Evolutionary conservation across 1,140 invertebrate genomes (phyloP), one percentile per base, ranked within the genome.

Genomic region (Delia radicum): DNA sequence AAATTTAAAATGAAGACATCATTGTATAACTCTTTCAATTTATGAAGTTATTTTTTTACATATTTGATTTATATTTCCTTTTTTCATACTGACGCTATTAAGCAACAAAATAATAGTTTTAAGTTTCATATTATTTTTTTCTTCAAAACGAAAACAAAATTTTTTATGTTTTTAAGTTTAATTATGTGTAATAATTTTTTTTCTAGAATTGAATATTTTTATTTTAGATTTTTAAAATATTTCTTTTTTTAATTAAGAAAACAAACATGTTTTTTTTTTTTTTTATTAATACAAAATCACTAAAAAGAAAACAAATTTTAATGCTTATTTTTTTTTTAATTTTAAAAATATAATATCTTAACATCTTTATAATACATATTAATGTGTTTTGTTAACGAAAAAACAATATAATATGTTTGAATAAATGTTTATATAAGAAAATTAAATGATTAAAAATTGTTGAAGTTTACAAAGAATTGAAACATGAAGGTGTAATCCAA

Each of bases 1-100:
- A 93, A 87, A 93, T 94, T 87, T 93, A 91, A 89, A 69, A 3
- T 13, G 63, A 76, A 33, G 33, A 18, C 12, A 6, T 3, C 13
- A 37, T 37, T 37, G 8, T 37, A 37, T 10, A 21, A 24, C 29
- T 7, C 0, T 27, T 63, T 21, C 27, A 67, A 28, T 65, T 6
- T 67, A 42, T 4, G 63, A 33, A 67, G 21, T 62, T 7, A 67
- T 8, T 73, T 73, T 73, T 73, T 18, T 71, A 27, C 33, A 42
- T 13, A 33, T 71, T 71, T 24, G 21, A 27, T 73, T 73, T 26
- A 46, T 73, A 27, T 73, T 73, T 55, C 24, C 10, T 55, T 55
- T 10, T 21, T 55, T 21, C 48, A 55, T 55, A 55, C 21, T 55
- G 48, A 55, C 48, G 48, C 48, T 55, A 55, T 55, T 55, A 7